These are phyloP conservation scores for Muscicapa adusta DNA, from an alignment of 2,113 vertebrate species.

Conservation along the genomic window DNA sequence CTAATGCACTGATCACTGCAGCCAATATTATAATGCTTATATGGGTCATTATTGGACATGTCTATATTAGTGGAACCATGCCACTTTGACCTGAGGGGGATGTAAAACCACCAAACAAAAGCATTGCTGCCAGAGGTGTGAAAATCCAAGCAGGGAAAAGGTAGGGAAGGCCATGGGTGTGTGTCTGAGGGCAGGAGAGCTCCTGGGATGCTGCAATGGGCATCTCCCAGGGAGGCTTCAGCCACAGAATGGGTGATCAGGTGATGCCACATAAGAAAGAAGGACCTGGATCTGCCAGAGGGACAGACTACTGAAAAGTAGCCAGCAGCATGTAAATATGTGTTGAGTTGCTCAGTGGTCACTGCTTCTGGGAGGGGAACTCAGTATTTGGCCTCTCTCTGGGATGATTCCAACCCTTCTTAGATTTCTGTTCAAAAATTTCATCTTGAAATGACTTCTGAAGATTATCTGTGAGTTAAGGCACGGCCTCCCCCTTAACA, in stretches of 20 bases:
- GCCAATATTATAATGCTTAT: background rate
- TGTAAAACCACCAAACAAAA: background rate
- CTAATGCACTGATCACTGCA: background rate
- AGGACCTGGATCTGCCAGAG: background rate
- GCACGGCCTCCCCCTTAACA: background rate
- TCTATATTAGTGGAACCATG: background rate
- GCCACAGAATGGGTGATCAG: background rate
- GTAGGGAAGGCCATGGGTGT: background rate
- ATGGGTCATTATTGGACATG: background rate
- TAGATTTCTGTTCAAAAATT: background rate
- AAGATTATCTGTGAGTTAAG: background rate
- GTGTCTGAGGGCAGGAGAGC: background rate
- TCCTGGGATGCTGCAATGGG: rapidly evolving
- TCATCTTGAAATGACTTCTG: background rate
- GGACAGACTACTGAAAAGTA: background rate
- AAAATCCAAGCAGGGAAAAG: background rate
- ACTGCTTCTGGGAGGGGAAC: background rate
- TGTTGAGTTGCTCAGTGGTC: background rate
- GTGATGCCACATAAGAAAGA: background rate
- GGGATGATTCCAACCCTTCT: background rate
- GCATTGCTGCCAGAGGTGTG: background rate
- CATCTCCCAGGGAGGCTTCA: background rate
- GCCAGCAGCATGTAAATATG: background rate
- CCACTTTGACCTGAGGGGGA: background rate
- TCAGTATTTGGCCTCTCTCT: background rate